Conservation (phyloP, 2,113 vertebrate species). For the Pandion haliaetus region DNA sequence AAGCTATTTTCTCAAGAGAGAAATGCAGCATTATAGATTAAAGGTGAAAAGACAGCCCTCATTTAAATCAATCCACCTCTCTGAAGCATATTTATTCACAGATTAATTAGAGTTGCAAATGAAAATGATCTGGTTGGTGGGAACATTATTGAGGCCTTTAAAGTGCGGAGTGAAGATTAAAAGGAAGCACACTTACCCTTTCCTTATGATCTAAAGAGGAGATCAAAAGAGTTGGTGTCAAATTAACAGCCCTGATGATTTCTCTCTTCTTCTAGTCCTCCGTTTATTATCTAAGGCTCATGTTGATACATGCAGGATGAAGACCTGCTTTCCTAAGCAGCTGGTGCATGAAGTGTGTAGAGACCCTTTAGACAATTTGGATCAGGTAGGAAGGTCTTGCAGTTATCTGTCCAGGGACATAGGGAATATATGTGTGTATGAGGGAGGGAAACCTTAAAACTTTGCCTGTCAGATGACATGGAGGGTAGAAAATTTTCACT, state of each 20-base stretch:
- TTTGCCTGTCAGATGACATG: fast-evolving
- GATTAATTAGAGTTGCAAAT: conserved; percentile 86
- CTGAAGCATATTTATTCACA: conserved; percentile 81
- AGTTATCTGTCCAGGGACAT: neutral
- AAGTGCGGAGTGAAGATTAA: conserved; percentile 81
- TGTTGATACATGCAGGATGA: conserved; percentile 20
- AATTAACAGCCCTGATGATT: conserved; percentile 74
- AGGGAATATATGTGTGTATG: fast-evolving
- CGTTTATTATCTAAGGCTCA: conserved; percentile 55
- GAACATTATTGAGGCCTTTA: conserved; percentile 79
- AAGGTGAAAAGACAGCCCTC: conserved; percentile 81
- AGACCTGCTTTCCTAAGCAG: neutral
- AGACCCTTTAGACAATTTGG: neutral
- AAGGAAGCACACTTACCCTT: conserved; percentile 77
- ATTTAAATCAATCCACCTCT: conserved; percentile 84
- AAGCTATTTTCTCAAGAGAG: conserved; percentile 81
- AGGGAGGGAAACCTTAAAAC: neutral
- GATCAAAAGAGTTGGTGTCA: conserved; percentile 77
- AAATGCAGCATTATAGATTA: conserved; percentile 79
- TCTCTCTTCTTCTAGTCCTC: conserved; percentile 53
- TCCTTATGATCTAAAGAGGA: conserved; percentile 72
- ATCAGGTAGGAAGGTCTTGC: neutral
- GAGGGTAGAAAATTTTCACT: neutral
- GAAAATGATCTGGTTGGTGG: conserved; percentile 83
- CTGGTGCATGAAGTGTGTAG: neutral